A percentile compares a stretch with the other conserved stretches of the same genome.
Evolutionary conservation across 2,888 invertebrate species (phyloP).

Genomic region (Scaptomyza flava): DNA sequence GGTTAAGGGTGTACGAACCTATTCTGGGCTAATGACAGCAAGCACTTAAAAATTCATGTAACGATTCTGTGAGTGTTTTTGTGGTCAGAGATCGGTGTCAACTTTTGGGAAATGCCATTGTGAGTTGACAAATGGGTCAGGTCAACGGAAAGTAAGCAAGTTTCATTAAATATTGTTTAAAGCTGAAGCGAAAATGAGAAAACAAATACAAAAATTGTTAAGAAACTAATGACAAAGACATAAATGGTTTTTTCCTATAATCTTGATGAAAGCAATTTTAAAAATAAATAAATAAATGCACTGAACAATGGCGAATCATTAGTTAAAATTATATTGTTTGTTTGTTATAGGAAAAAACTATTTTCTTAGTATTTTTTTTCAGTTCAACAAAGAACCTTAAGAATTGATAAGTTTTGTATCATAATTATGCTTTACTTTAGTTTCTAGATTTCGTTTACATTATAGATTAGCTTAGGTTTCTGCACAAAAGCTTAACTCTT

Average conservation of each 20-base stretch:
- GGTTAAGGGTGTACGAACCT: not conserved
- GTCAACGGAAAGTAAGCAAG: slow-evolving; percentile 24
- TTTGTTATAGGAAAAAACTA: too few relatives aligned
- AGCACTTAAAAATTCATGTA: slow-evolving; percentile 62
- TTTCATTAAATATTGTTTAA: slow-evolving; percentile 18
- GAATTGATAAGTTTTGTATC: too few relatives aligned
- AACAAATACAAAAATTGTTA: slow-evolving; percentile 10
- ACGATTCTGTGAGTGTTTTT: slow-evolving; percentile 48
- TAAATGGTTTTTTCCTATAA: too few relatives aligned
- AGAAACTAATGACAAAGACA: slow-evolving; percentile 7
- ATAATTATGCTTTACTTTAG: not conserved
- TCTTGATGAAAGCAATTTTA: too few relatives aligned
- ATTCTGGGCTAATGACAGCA: slow-evolving; percentile 71
- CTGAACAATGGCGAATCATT: too few relatives aligned
- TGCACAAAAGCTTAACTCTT: slow-evolving; percentile 3
- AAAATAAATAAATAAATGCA: too few relatives aligned
- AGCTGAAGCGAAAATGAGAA: not conserved
- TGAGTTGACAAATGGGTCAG: slow-evolving; percentile 45
- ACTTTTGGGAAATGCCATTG: slow-evolving; percentile 40
- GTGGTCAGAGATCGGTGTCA: slow-evolving; percentile 53
- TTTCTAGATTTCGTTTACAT: not conserved
- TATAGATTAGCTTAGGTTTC: slow-evolving; percentile 7
- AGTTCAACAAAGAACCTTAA: too few relatives aligned
- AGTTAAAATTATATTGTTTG: too few relatives aligned
- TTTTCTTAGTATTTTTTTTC: too few relatives aligned